Evolutionary conservation across 2,113 vertebrate species (phyloP).

Genomic region (Pycnonotus jocosus): DNA sequence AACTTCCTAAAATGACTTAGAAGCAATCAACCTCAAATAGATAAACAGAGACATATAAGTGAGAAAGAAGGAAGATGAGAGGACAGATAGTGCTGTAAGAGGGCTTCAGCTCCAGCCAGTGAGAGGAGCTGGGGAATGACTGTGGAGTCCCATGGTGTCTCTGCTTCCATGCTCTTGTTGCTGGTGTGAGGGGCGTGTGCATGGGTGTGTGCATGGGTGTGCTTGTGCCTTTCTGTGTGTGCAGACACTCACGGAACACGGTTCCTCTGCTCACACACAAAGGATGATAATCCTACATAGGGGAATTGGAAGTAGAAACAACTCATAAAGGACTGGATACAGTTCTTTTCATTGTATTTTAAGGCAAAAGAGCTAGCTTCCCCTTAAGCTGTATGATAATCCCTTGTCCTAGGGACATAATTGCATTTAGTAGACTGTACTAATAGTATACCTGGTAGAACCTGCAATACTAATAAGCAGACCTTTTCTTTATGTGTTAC

Average conservation of each 20-base stretch:
- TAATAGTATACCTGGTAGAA: not conserved
- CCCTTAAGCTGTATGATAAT: not conserved
- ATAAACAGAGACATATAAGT: not conserved
- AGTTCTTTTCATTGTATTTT: not conserved
- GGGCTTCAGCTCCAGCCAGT: not conserved
- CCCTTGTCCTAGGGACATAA: not conserved
- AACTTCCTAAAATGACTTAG: not conserved
- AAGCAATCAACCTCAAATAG: not conserved
- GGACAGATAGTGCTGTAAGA: not conserved
- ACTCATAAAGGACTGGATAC: not conserved
- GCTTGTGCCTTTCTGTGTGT: too few species aligned
- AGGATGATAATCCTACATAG: not conserved
- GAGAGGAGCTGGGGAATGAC: not conserved
- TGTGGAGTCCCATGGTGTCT: not conserved
- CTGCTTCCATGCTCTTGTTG: not conserved
- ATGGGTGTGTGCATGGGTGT: not conserved
- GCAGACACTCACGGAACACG: rapidly evolving
- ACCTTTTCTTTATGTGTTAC: not conserved
- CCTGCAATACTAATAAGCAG: not conserved
- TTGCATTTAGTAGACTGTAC: not conserved
- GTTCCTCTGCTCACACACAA: not conserved
- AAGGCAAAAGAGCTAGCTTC: not conserved
- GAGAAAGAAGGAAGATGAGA: not conserved
- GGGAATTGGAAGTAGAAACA: not conserved
- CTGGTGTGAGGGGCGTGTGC: rapidly evolving